phyloP scores from a whole-genome alignment of 2,797 vertebrate species.

The Pelodytes ibericus region DNA sequence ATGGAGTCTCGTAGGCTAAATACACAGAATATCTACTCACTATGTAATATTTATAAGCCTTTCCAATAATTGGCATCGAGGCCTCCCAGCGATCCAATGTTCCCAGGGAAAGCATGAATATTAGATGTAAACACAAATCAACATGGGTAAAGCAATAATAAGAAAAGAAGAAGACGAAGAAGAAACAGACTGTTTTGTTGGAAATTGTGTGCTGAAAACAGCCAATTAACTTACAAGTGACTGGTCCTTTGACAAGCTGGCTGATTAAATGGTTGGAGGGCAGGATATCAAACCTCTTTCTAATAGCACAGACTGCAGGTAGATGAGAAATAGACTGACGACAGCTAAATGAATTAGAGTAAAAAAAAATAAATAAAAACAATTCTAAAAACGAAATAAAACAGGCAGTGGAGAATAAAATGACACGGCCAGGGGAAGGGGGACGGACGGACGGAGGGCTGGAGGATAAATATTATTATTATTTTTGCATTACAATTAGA shows the following conservation, averaged over 20 bases:
- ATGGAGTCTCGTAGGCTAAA: neutral
- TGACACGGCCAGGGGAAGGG: too few species aligned
- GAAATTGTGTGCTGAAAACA: neutral
- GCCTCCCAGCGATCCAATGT: neutral
- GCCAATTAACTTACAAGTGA: slow-evolving; percentile 8
- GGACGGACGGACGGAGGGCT: too few species aligned
- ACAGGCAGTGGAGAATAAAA: too few species aligned
- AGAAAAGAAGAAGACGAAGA: neutral
- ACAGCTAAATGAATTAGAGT: neutral
- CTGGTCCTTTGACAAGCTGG: neutral
- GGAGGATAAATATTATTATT: too few species aligned
- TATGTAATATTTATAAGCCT: slow-evolving; percentile 4
- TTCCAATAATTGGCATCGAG: neutral
- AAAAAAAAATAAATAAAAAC: neutral
- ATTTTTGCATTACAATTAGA: too few species aligned
- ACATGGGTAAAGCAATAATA: neutral
- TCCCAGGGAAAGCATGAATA: slow-evolving; percentile 20
- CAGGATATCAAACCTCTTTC: neutral
- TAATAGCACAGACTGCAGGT: neutral
- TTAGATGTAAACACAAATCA: slow-evolving; percentile 5
- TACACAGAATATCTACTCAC: neutral
- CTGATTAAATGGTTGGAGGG: neutral
- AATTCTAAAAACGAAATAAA: neutral
- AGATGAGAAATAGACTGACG: neutral
- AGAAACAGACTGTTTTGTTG: neutral